Percentiles rank a stretch among this genome's conserved stretches.
Conservation (phyloP, 1,140 invertebrate species). For the Drosophila albomicans region DNA sequence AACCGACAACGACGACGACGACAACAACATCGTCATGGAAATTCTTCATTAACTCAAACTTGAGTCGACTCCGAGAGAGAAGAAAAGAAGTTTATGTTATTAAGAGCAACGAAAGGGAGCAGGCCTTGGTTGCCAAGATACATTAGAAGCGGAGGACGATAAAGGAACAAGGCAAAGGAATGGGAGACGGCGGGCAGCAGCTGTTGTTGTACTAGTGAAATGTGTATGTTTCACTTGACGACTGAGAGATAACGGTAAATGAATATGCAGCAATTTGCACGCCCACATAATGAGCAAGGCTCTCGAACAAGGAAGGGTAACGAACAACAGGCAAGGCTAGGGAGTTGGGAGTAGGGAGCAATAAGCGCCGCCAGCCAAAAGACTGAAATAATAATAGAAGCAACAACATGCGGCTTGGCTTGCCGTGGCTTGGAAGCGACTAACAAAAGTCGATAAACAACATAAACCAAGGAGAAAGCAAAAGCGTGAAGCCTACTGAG, state of each 20-base stretch:
- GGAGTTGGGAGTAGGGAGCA: background rate
- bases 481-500: conserved; percentile 29
- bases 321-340: background rate
- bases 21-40: conserved; percentile 79
- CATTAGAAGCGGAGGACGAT: conserved; percentile 14
- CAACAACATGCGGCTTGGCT: conserved; percentile 36
- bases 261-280: conserved; percentile 83
- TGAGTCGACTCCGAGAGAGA: conserved; percentile 52
- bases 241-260: conserved; percentile 82
- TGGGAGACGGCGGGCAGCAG: conserved; percentile 47
- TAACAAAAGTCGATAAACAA: conserved; percentile 83
- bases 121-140: background rate
- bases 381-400: conserved; percentile 75
- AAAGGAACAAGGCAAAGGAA: background rate
- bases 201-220: conserved; percentile 70
- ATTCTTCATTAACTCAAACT: conserved; percentile 84
- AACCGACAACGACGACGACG: conserved; percentile 26
- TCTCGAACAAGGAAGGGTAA: background rate
- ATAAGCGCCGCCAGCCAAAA: conserved; percentile 49
- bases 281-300: conserved; percentile 77
- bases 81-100: conserved; percentile 83
- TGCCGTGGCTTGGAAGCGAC: conserved; percentile 57
- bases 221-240: conserved; percentile 78
- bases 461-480: conserved; percentile 60
- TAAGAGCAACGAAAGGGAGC: conserved; percentile 49